Base-by-base conservation (phyloP, 2,888 invertebrate genomes). In the Augiades crinisus region DNA sequence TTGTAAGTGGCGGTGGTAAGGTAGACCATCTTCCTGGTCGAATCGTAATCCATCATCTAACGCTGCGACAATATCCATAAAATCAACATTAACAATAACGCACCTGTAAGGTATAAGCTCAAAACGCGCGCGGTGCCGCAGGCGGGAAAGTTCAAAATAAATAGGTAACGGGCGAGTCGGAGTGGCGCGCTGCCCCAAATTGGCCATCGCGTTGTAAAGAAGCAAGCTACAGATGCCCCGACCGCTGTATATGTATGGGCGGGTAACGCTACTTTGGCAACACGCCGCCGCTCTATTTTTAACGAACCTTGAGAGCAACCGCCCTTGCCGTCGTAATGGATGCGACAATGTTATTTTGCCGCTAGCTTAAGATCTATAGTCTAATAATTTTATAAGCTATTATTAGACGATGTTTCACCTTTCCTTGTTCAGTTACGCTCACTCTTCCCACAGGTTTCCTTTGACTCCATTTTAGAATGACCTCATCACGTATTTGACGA, bases 271-370 rank as follows among this genome's bases (percentile, higher is more conserved):
- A 75, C 82, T 84, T 82, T 87, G 86, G 86, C 87, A 88, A 74
- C 78, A 77, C 75, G 80, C 84, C 85, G 79, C 74, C 64, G 75
- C 85, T 88, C 85, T 68, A 88, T 88, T 87, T 87, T 81, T 87
- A 85, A 77, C 76, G 72, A 84, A 88, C 87, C 88, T 87, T 89
- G 88, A 84, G 78, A 80, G 68, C 79, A 81, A 78, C 83, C 81
- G 87, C 86, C 87, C 87, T 87, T 88, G 86, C 75, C 69, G 75
- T 70, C 70, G 77, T 74, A 77, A 75, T 70, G 66, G 69, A 67
- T 65, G 64, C 68, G 67, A 67, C 65, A 67, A 64, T 65, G 63
- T 61, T 62, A 63, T 60, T 65, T 59, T 58, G 56, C 55, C 58
- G 53, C 53, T 53, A 56, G 50, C 54, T 54, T 47, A 50, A 34